These are phyloP conservation scores for Variabilichromis moorii DNA, from an alignment of 2,113 vertebrate species.

Conservation along the genomic window DNA sequence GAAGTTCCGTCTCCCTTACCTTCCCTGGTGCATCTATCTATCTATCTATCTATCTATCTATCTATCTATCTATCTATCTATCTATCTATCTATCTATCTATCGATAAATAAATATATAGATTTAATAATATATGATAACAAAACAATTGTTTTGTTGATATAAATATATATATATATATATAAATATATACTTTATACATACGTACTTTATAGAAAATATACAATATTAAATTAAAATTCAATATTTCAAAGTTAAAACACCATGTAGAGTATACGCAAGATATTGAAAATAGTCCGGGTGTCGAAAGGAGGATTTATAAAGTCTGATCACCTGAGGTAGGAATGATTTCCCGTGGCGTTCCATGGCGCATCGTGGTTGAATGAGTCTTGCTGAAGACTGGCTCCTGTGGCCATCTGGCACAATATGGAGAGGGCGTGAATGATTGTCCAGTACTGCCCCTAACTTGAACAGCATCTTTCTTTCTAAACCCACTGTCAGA, in stretches of 20 bases:
- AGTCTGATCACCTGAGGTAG: neutral
- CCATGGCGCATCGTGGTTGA: neutral
- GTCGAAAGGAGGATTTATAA: neutral
- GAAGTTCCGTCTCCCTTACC: neutral
- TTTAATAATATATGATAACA: neutral
- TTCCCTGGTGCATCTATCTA: neutral
- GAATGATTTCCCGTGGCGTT: neutral
- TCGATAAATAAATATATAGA: neutral
- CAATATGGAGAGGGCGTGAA: neutral
- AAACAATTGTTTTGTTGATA: neutral
- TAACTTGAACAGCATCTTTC: neutral
- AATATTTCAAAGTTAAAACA: neutral
- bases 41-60: neutral
- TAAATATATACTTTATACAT: too few species aligned
- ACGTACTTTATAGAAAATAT: neutral
- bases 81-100: neutral
- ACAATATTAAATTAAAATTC: neutral
- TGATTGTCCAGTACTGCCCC: neutral
- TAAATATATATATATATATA: too few species aligned
- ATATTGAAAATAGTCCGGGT: neutral
- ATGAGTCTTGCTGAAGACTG: neutral
- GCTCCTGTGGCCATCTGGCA: neutral
- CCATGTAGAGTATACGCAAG: neutral
- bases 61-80: neutral
- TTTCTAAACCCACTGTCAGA: neutral